These are phyloP conservation scores for Tupiocoris notatus DNA, from an alignment of 2,888 invertebrate species.

Conservation along the genomic window DNA sequence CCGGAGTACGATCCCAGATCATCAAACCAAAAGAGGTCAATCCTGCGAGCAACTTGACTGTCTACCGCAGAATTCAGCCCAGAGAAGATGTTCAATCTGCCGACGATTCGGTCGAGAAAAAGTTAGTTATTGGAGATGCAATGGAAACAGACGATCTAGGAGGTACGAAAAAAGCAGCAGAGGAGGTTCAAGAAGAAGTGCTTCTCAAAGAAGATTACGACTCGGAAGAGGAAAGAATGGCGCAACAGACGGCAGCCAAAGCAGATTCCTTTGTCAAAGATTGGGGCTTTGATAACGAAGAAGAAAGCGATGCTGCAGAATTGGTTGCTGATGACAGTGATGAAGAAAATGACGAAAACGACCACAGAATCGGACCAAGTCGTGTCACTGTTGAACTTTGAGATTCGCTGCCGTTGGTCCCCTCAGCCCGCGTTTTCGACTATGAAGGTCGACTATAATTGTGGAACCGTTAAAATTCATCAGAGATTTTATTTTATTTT, in stretches of 20 bases:
- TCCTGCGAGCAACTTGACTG: not conserved
- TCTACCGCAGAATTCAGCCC: not conserved
- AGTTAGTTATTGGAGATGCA: not conserved
- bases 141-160: not conserved
- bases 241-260: conserved; percentile 27
- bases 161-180: not conserved
- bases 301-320: conserved; percentile 43
- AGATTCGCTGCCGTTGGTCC: not conserved
- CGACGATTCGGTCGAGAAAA: not conserved
- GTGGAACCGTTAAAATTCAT: not conserved
- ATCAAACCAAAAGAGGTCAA: not conserved
- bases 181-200: not conserved
- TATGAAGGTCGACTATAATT: not conserved
- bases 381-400: conserved; percentile 47
- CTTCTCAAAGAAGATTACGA: not conserved
- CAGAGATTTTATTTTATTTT: too few species aligned
- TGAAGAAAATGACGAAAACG: conserved; percentile 41
- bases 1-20: not conserved
- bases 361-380: conserved; percentile 45
- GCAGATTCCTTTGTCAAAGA: conserved; percentile 47
- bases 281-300: conserved; percentile 48
- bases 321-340: conserved; percentile 45
- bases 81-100: not conserved
- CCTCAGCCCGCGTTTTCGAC: not conserved
- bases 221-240: not conserved